A percentile compares a stretch with the other conserved stretches of the same genome.
These are phyloP conservation scores for Calyptommatus sinebrachiatus DNA, from an alignment of 2,113 vertebrate genomes.

Conservation along the genomic window DNA sequence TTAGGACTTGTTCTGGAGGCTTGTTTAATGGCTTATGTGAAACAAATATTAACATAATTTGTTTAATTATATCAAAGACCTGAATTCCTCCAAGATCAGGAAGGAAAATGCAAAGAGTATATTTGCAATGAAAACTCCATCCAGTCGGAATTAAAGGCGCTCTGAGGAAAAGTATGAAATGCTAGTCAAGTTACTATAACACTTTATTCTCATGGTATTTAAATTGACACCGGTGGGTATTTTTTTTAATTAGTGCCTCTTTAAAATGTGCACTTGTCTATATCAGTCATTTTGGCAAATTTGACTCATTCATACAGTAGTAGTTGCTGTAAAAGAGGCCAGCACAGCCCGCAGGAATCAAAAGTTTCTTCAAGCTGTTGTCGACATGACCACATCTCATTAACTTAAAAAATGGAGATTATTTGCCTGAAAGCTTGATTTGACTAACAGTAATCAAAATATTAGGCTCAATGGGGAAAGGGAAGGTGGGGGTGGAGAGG, in stretches of 20 bases:
- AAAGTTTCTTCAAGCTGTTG: conserved; percentile 83
- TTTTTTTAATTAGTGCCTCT: conserved; percentile 78
- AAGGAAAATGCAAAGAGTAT: conserved; percentile 54
- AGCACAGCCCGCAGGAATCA: conserved; percentile 79
- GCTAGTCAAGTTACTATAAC: conserved; percentile 70
- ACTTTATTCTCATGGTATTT: conserved; percentile 82
- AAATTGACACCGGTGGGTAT: conserved; percentile 82
- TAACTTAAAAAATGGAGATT: conserved; percentile 82
- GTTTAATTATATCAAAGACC: conserved; percentile 70
- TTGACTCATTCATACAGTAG: conserved; percentile 76
- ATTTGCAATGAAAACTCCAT: conserved; percentile 65
- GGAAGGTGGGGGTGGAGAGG: conserved; percentile 35
- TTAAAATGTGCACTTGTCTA: conserved; percentile 78
- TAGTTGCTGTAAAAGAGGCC: conserved; percentile 78
- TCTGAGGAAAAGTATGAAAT: conserved; percentile 69
- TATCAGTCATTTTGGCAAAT: conserved; percentile 81
- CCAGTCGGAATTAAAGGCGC: conserved; percentile 66
- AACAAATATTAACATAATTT: conserved; percentile 80
- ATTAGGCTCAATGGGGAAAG: conserved; percentile 67
- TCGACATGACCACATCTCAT: conserved; percentile 80
- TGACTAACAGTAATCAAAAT: conserved; percentile 82
- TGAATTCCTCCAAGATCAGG: conserved; percentile 71
- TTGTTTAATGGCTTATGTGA: conserved; percentile 68
- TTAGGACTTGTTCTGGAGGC: conserved; percentile 68
- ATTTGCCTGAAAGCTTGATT: conserved; percentile 82